Evolutionary conservation across 2,888 invertebrate genomes (phyloP).

Genomic region (Magallana nippona): DNA sequence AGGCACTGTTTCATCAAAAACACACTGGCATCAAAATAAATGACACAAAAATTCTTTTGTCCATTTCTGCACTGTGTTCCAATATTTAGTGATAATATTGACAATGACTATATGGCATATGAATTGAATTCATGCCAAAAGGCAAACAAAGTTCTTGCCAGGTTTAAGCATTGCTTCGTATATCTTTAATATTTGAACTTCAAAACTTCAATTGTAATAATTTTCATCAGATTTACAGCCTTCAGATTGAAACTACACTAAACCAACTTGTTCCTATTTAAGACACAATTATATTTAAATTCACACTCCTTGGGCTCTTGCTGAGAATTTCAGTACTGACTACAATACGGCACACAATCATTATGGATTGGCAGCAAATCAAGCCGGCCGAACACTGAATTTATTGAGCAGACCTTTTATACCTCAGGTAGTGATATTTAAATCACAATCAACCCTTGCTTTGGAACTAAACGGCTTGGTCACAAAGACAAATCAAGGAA

Average conservation of each 20-base stretch:
- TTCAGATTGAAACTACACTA: neutral
- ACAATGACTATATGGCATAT: constrained; percentile 12
- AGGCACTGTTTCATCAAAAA: neutral
- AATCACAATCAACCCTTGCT: constrained; percentile 20
- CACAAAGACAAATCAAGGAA: constrained; percentile 26
- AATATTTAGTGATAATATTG: constrained; percentile 15
- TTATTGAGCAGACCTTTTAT: constrained; percentile 12
- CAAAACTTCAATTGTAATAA: neutral
- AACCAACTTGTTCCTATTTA: constrained; percentile 9
- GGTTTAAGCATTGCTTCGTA: neutral
- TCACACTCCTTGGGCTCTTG: neutral
- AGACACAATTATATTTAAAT: constrained; percentile 20
- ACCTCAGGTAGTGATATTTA: constrained; percentile 25
- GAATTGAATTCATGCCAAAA: constrained; percentile 28
- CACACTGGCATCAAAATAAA: neutral
- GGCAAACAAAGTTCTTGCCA: neutral
- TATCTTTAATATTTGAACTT: constrained; percentile 11
- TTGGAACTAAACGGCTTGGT: constrained; percentile 9
- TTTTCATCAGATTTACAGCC: constrained; percentile 4
- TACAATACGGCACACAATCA: neutral
- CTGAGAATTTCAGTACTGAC: neutral
- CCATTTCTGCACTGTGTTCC: constrained; percentile 1
- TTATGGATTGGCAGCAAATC: constrained; percentile 24
- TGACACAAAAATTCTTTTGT: constrained; percentile 16
- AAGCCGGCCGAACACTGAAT: neutral